Evolutionary conservation across 2,797 vertebrate genomes (phyloP).

Genomic region (Acipenser transmontanus): DNA sequence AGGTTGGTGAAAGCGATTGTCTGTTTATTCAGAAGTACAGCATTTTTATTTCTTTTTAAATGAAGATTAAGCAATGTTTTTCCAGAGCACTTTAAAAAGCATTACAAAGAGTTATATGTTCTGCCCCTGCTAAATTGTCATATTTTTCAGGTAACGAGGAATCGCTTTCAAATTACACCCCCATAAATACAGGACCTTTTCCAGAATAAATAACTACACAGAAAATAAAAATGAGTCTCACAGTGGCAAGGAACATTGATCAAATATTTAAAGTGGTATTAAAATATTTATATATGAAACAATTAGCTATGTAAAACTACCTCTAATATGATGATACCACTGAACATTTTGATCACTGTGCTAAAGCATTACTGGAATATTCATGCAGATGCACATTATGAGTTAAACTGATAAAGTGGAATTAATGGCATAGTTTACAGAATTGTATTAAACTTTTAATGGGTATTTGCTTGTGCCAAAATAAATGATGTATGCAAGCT

Average conservation of each 20-base stretch:
- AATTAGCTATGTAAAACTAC: background rate
- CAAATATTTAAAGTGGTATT: background rate
- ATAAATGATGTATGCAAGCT: constrained; percentile 28
- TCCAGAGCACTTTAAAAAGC: too few species aligned
- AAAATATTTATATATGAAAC: constrained; percentile 1
- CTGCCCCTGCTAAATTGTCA: too few species aligned
- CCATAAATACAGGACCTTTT: too few species aligned
- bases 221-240: background rate
- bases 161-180: too few species aligned
- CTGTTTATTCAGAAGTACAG: too few species aligned
- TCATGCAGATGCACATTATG: background rate
- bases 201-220: background rate
- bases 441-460: constrained; percentile 22
- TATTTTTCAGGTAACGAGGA: too few species aligned
- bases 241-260: background rate
- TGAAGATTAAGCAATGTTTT: too few species aligned
- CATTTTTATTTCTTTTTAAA: too few species aligned
- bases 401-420: background rate
- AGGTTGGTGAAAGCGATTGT: too few species aligned
- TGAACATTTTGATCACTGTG: constrained; percentile 7
- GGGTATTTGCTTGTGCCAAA: constrained; percentile 19
- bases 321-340: background rate
- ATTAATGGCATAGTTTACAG: constrained; percentile 1
- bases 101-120: too few species aligned
- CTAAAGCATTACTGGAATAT: constrained; percentile 5